These are phyloP conservation scores for Holothuria leucospilota DNA, from an alignment of 53 echinoderm and acorn worm genomes.

Conservation along the genomic window DNA sequence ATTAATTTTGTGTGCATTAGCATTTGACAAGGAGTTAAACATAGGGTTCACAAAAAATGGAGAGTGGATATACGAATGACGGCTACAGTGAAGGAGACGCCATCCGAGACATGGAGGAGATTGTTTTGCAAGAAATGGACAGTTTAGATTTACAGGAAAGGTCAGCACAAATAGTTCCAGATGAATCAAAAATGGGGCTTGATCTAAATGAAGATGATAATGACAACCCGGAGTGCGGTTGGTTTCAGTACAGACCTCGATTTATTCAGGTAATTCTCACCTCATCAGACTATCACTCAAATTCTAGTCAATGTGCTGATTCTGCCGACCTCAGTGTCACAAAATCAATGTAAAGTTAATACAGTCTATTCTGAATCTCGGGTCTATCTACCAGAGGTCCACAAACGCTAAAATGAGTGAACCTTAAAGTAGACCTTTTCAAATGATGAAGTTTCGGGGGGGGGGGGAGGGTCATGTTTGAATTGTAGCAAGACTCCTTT, in stretches of 20 bases:
- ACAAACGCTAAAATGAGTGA: too few species aligned
- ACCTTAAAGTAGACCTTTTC: too few species aligned
- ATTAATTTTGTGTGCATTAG: background rate
- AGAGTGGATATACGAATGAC: background rate
- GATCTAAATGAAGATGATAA: constrained; percentile 46
- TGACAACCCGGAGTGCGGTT: constrained; percentile 75
- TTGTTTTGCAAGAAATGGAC: background rate
- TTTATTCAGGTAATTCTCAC: constrained; percentile 61
- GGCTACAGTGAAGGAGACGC: background rate
- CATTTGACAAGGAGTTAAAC: background rate
- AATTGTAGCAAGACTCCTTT: too few species aligned
- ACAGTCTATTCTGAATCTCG: too few species aligned
- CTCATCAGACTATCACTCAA: background rate
- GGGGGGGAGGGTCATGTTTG: too few species aligned
- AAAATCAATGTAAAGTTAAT: too few species aligned
- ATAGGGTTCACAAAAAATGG: background rate
- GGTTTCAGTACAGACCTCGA: constrained; percentile 65
- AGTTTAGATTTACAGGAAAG: background rate
- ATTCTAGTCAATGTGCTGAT: too few species aligned
- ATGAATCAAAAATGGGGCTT: background rate
- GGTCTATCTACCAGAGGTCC: too few species aligned
- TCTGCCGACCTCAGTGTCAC: too few species aligned
- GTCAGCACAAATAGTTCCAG: background rate
- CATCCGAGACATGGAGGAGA: background rate
- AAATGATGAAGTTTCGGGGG: too few species aligned